Evolutionary conservation across 2,797 vertebrate genomes (phyloP), one percentile per base, ranked within the genome.

Genomic region (Aplochiton taeniatus): DNA sequence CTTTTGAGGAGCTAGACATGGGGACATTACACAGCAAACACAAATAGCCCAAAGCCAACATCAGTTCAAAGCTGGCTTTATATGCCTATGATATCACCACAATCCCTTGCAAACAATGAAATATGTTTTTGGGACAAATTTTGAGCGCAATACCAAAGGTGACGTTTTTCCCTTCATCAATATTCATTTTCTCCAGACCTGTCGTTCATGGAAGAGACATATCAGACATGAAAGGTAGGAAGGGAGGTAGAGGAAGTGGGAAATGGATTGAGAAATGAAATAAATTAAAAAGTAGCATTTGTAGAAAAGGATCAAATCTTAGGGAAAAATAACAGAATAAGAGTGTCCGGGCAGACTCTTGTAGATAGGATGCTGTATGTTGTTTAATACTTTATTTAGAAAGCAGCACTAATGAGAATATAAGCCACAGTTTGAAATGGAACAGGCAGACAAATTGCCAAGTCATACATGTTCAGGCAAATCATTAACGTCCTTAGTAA

Each of bases 151-250:
- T 46, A 43, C 55, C 53, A 71, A 55, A 45, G 43, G 44, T 20
- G 51, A 65, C 4, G n/a, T 49, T 63, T 55, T 54, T 31, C 53
- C 53, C 58, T 61, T 19, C 61, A 56, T 68, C 52, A 66, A 57
- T 58, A 61, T 63, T 31, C 41, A 72, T 41, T 20, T 61, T 41
- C 45, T 20, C 20, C 54, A 44, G 62, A 14, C 13, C 51, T 48
- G 20, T 55, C 52, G 51, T 61, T 61, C 18, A 58, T 51, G 46
- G 65, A 72, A 53, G 66, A 75, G 77, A 69, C 73, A 82, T 73
- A 77, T 60, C 44, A 19, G 58, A 70, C 48, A 20, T 61, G 59
- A 73, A 56, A 47, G 58, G 47, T 20, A 45, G 13, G 49, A 20
- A 53, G 47, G 49, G 58, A 9, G 46, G 43, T 49, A 49, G 52